Evolutionary conservation across 2,888 invertebrate species (phyloP), one percentile per base, ranked within the genome.

Genomic region (Raillietiella orientalis): DNA sequence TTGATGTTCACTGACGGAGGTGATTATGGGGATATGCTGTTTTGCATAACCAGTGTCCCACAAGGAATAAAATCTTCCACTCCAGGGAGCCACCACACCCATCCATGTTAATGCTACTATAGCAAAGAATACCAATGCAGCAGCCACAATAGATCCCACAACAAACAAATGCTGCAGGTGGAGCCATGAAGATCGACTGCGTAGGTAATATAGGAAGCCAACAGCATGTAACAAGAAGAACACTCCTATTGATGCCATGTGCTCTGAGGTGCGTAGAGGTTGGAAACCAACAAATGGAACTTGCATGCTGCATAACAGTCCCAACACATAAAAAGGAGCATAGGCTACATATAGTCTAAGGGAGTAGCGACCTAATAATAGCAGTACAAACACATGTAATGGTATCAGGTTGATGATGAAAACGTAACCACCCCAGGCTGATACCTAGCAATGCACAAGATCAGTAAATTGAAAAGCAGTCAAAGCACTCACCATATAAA

Each of bases 31-130:
- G 40, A 93, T 93, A 51, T 96, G 93, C 39, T 93, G 84, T 52
- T 93, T 96, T 4, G 96, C 96, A 48, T 96, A 96, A 11, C 84
- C 87, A 1, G 93, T 96, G 46, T 96, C 96, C 93, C 93, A 93
- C 4, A 96, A 55, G 0, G 93, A 90, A 47, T 96, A 96, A 52
- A 96, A 96, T 36, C 93, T 62, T 38, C 77, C 79, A 46, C 74
- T 74, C 75, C 77, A 77, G 2, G 96, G 96, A 3, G 96, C 93
- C 35, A 99, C 70, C 35, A 84, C 63, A 29, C 93, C 90, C 53
- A 70, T 56, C 44, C 84, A 75, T 0, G 93, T 96, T n/a, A 93
- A 56, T 5, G 61, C 49, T 22, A 87, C 75, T 3, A 93, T 74
- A 16, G 62, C 57, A 3, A 70, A 39, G 46, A 90, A 74, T 5